Evolutionary conservation across 2,888 invertebrate species (phyloP), one percentile per base, ranked within the genome.

Genomic region (Osmoderma eremita): DNA sequence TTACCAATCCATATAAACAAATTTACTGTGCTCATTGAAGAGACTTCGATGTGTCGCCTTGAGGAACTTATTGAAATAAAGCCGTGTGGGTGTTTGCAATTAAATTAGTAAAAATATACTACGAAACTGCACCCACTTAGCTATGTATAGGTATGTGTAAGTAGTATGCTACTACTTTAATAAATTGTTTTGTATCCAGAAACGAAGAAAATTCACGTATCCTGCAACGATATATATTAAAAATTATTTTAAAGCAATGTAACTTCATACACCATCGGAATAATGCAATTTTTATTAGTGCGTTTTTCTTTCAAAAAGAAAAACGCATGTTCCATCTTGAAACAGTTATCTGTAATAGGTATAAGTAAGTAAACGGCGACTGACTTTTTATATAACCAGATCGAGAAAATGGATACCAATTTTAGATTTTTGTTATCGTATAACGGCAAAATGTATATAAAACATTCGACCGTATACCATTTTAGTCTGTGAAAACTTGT

Each of bases 401-500:
- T 45, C 30, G 36, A 20, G 45, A 24, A 45, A 61, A 42, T 22
- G 18, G 18, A 56, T 42, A 56, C 41, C 63, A 50, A 36, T 49
- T 62, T 36, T 30, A 39, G 38, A 41, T 51, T 51, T 63, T 63
- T 63, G 38, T 51, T 56, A 56, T 48, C 49, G 41, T 50, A 49
- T 49, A 58, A 39, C 17, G 38, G 18, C 53, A 38, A 53, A 49
- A 56, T 58, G 39, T 56, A 50, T 61, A 39, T 41, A 67, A 45
- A 53, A 49, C 41, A 49, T 51, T 50, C 17, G 53, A 54, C 54
- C 62, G 30, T 64, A 63, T 68, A 68, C 68, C 64, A 68, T 64
- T 68, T 65, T 61, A 64, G 68, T 68, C 68, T 68, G 68, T 68
- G 68, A 64, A 63, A 67, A 42, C 56, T 56, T 67, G 68, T 68